Evolutionary conservation across 2,888 invertebrate species (phyloP).

Genomic region (Dinocampus coccinellae): DNA sequence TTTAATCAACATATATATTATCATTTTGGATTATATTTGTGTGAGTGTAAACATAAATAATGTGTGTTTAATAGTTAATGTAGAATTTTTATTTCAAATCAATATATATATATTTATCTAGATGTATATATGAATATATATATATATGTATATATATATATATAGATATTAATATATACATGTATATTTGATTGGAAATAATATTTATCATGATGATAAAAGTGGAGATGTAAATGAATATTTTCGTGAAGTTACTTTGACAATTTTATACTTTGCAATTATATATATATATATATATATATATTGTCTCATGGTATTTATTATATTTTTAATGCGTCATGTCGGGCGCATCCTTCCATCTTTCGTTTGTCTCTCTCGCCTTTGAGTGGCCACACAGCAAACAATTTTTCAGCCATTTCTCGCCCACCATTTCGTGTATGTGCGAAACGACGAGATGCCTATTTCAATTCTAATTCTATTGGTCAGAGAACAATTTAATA

Average conservation of each 20-base stretch:
- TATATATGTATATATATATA: no score
- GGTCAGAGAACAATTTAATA: background rate
- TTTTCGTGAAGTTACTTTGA: conserved; percentile 51
- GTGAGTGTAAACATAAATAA: conserved; percentile 4
- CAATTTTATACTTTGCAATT: conserved; percentile 29
- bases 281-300: conserved; percentile 22
- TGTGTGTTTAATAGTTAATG: background rate
- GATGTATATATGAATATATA: no score
- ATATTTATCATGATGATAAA: background rate
- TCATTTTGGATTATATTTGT: background rate
- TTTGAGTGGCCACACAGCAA: background rate
- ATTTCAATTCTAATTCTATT: background rate
- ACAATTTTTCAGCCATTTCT: background rate
- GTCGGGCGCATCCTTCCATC: conserved; percentile 58
- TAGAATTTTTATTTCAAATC: background rate
- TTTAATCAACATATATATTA: background rate
- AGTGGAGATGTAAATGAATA: conserved; percentile 42
- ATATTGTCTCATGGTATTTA: conserved; percentile 33
- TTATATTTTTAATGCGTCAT: conserved; percentile 60
- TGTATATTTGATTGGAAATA: no score
- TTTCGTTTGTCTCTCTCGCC: conserved; percentile 36
- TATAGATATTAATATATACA: no score
- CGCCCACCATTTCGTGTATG: conserved; percentile 1
- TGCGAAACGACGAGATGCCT: background rate
- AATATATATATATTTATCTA: no score